Evolutionary conservation across 2,797 vertebrate genomes (phyloP).

Genomic region (Rhadinocentrus ornatus): DNA sequence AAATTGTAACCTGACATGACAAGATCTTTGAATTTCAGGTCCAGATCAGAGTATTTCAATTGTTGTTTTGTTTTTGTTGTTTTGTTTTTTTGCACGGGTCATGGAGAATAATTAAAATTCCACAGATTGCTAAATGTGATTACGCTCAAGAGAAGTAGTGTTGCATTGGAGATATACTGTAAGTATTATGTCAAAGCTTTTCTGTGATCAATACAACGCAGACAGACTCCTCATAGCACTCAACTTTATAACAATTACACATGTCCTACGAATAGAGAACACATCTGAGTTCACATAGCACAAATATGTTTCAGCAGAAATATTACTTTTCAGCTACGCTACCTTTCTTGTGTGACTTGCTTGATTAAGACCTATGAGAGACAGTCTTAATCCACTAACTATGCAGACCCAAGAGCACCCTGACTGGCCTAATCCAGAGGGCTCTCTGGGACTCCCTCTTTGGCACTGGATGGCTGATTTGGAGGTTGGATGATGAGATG

Average conservation of each 20-base stretch:
- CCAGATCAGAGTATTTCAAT: conserved; percentile 22
- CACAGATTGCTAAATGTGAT: conserved; percentile 29
- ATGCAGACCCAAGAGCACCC: conserved; percentile 65
- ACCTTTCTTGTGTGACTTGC: conserved; percentile 54
- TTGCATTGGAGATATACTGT: conserved; percentile 37
- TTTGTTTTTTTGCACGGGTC: conserved; percentile 27
- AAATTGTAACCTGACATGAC: conserved; percentile 15
- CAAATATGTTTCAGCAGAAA: conserved; percentile 55
- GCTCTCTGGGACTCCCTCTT: conserved; percentile 63
- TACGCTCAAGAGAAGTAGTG: conserved; percentile 12
- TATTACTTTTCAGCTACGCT: conserved; percentile 48
- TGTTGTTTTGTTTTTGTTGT: not conserved
- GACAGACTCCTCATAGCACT: conserved; percentile 40
- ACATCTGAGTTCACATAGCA: conserved; percentile 69
- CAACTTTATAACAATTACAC: conserved; percentile 73
- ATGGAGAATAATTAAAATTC: conserved; percentile 37
- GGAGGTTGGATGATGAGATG: conserved; percentile 80
- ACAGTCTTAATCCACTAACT: conserved; percentile 76
- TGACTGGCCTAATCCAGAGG: conserved; percentile 72
- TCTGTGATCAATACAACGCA: conserved; percentile 58
- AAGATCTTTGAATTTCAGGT: conserved; percentile 24
- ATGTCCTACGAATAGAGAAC: conserved; percentile 69
- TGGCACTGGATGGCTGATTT: conserved; percentile 77
- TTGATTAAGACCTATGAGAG: conserved; percentile 55
- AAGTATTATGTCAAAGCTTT: conserved; percentile 37